Conservation (phyloP, 2,888 invertebrate species). For the Chrysolina haemoptera region DNA sequence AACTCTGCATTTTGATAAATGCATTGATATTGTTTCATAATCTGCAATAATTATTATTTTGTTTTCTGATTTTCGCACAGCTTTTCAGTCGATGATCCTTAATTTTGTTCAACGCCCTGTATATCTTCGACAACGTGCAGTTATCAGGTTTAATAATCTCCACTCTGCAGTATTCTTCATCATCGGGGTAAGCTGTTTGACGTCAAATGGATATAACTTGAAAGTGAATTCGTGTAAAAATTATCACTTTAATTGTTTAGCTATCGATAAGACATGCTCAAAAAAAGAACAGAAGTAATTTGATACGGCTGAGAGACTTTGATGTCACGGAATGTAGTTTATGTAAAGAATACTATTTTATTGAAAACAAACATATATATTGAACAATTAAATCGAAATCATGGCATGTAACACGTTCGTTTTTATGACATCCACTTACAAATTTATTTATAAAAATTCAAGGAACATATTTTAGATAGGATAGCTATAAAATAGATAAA, state of each 20-base stretch:
- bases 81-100: no score
- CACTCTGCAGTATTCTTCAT: background rate
- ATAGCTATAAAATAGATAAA: background rate
- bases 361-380: background rate
- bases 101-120: no score
- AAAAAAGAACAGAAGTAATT: background rate
- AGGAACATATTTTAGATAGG: conserved; percentile 2
- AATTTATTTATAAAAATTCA: background rate
- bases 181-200: background rate
- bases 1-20: no score
- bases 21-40: no score
- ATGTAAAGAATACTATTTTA: background rate
- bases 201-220: background rate
- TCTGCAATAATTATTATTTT: no score
- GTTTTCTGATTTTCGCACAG: no score
- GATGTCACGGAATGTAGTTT: background rate
- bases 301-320: background rate
- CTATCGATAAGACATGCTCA: background rate
- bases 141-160: no score
- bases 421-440: background rate
- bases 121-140: no score
- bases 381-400: background rate
- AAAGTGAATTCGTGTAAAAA: conserved; percentile 5
- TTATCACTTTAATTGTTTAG: background rate
- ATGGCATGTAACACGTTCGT: background rate